Base-by-base conservation (phyloP, 1,140 invertebrate species). In the Venustaconcha ellipsiformis region DNA sequence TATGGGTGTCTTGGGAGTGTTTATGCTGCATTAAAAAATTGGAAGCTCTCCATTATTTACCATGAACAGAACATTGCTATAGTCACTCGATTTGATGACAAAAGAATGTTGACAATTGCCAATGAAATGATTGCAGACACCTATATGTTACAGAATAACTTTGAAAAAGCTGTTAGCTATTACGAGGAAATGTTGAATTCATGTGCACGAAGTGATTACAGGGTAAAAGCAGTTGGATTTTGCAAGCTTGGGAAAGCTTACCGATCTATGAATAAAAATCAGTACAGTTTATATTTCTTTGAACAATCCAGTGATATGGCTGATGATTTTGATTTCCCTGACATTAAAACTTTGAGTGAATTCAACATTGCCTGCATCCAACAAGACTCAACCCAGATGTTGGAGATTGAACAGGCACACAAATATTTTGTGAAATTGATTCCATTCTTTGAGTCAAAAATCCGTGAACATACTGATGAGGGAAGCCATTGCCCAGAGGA, bases 1-100 rank as follows among this genome's bases (percentile, higher is more conserved):
- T 89, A 88, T 78, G 88, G 88, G 0, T 86, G 84, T 73, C 70
- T 89, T 37, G 88, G 87, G 15, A 84, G 83, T 72, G 82, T 87
- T 1, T 83, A 86, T 83, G 86, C 83, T 20, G 80, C 82, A 48
- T 73, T 87, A 56, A 74, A 80, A 67, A 84, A 87, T 75, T 87
- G 85, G 83, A 74, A 82, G 48, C 72, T 83, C 4, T 79, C 83
- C 11, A 68, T 83, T n/a, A 83, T 81, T 5, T 88, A 86, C 65
- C 87, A 88, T 76, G 83, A 87, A 26, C 85, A 87, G 68, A 80
- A 87, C 72, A 81, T 89, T 62, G 48, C 74, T n/a, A 83, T 86
- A 65, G 85, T 82, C n/a, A 70, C 75, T 14, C 83, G 75, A 70
- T 72, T 81, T 20, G 79, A 82, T 48, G 82, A 86, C 65, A 79